Base-by-base conservation (phyloP, 2,888 invertebrate species). In the Stenurella melanura region DNA sequence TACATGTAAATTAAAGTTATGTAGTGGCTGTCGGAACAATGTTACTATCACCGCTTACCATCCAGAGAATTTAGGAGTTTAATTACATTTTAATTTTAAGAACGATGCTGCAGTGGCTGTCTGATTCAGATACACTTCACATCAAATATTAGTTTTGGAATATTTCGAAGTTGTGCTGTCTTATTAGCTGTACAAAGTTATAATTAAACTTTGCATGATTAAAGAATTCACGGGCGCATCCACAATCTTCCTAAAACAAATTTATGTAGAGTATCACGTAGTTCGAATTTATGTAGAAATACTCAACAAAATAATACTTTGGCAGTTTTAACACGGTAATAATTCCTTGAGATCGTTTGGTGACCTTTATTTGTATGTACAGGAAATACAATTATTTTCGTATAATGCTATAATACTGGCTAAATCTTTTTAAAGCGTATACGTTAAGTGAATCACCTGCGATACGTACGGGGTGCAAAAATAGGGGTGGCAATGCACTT, bases 81-180 rank as follows among this genome's bases (percentile, higher is more conserved):
- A 60, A 70, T 70, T 60, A 70, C 70, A 42, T 26, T 60, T 42
- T 60, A 69, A 60, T 70, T 70, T 70, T 42, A 42, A 42, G 60
- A 38, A 60, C 38, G n/a, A 17, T 19, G 60, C 42, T 70, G 60
- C 70, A 70, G 60, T 17, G 50, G 58, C 58, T 70, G 70, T 70
- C 70, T 70, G 19, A 19, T 19, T 70, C 60, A 70, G 70, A 70
- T 70, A 60, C 70, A 38, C 70, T 60, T 60, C 60, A 60, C 42
- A 60, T 70, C 70, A 60, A 60, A 21, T 42, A 60, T 60, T 70
- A 70, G 70, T 70, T 70, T 26, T n/a, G 60, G 58, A 70, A 38
- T 70, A 70, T 61, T 60, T 70, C 60, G 70, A 70, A 70, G 60
- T 70, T 70, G 42, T 11, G n/a, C 69, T 42, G 50, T 26, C 60